These are phyloP conservation scores for Seriola dumerili DNA, from an alignment of 2,113 vertebrate species.

Conservation along the genomic window DNA sequence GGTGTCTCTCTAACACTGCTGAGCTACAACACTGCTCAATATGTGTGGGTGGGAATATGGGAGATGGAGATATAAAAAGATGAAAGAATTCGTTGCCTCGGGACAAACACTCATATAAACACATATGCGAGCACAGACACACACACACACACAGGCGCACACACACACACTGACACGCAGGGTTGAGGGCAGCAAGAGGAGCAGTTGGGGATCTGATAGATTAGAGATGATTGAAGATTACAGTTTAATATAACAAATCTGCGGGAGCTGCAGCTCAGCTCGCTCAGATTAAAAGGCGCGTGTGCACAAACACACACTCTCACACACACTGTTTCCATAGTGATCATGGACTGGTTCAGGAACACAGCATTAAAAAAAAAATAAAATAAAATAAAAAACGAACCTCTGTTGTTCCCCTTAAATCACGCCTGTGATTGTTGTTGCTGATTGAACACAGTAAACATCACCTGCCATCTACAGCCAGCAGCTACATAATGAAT, in stretches of 20 bases:
- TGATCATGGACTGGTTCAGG: slow-evolving; percentile 42
- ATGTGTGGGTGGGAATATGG: slow-evolving; percentile 51
- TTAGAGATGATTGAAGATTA: slow-evolving; percentile 76
- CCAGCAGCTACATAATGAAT: neutral
- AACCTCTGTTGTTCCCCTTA: slow-evolving; percentile 8
- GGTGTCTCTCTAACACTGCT: slow-evolving; percentile 64
- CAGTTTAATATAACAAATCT: slow-evolving; percentile 66
- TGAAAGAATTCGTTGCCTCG: slow-evolving; percentile 47
- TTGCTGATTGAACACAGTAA: neutral
- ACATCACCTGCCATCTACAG: slow-evolving; percentile 9
- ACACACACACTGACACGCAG: neutral
- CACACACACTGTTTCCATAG: slow-evolving; percentile 68
- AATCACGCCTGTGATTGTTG: neutral
- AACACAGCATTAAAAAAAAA: neutral
- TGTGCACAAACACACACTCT: neutral
- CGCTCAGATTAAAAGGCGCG: slow-evolving; percentile 53
- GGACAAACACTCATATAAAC: slow-evolving; percentile 13
- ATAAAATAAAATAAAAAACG: neutral
- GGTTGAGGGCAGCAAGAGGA: slow-evolving; percentile 41
- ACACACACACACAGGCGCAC: neutral
- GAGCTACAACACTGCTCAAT: neutral
- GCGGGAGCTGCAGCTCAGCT: slow-evolving; percentile 38
- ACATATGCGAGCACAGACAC: neutral
- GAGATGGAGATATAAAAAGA: slow-evolving; percentile 61
- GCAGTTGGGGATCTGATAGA: slow-evolving; percentile 64